Evolutionary conservation across 1,140 invertebrate genomes (phyloP), one percentile per base, ranked within the genome.

Genomic region (Drosophila orena): DNA sequence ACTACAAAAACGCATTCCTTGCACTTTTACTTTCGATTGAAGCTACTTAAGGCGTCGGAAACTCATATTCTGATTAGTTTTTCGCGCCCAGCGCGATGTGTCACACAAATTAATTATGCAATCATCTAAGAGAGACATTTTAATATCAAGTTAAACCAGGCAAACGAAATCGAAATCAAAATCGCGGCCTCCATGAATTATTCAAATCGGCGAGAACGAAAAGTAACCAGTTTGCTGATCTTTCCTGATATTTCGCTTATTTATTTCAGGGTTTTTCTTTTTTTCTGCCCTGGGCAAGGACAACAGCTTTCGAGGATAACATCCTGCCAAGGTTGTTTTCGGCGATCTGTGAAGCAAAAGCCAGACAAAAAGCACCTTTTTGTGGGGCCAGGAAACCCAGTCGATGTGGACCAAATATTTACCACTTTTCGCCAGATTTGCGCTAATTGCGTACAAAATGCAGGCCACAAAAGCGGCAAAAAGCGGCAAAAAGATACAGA

Each of bases 401-500:
- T 30, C 24, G 24, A 15, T 65, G 43, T 57, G 34, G 35, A 49
- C 65, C 35, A 70, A 71, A 49, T 49, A 35, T 76, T 58, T 54
- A 56, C 70, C 50, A 35, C 70, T 64, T 34, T 74, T 52, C 44
- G 52, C 58, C 70, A 74, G 70, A 64, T 74, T 74, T 47, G 60
- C 72, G 54, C 72, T 76, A 75, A 76, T 76, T 76, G 72, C 60
- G 37, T 57, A 75, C 71, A 52, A 75, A 74, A 74, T 71, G 50
- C 68, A 35, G 64, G 47, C 37, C 20, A 35, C 43, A 22, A 65
- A 65, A 38, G 60, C 38, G 60, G 59, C 27, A 62, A 47, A 65
- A 65, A 47, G 59, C 27, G 53, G 52, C 17, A 62, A 62, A 37
- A 62, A 30, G 6, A 56, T 6, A 10, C 30, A 30, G 10, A 30